phyloP scores from a whole-genome alignment of 2,797 vertebrate species.

The Macroramphosus scolopax region DNA sequence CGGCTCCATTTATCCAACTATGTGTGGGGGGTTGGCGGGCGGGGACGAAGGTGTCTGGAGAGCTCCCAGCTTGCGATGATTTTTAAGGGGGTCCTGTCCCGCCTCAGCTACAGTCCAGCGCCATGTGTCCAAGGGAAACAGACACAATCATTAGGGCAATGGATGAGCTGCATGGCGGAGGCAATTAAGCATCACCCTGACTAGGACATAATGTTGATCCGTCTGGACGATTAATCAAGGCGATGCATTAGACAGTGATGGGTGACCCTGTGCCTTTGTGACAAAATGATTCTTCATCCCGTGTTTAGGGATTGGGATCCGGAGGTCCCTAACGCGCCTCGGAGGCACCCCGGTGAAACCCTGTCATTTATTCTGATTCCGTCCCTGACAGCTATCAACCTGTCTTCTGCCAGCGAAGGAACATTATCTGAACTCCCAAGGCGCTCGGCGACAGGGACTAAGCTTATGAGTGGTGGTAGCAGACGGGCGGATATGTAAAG shows the following conservation, averaged over 20 bases:
- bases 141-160: conserved; percentile 95
- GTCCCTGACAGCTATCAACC: conserved; percentile 96
- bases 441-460: conserved; percentile 86
- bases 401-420: conserved; percentile 94
- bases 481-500: conserved; percentile 91
- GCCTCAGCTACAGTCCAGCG: conserved; percentile 58
- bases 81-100: conserved; percentile 55
- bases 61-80: conserved; percentile 53
- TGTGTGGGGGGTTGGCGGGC: conserved; percentile 79
- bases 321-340: conserved; percentile 95
- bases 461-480: conserved; percentile 91
- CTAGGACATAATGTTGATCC: conserved; percentile 99
- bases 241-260: conserved; percentile 99
- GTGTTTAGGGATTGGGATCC: conserved; percentile 87
- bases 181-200: conserved; percentile 96
- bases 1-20: conserved; percentile 80
- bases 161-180: conserved; percentile 86
- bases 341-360: conserved; percentile 94
- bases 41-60: conserved; percentile 73
- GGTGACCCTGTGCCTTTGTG: conserved; percentile 93
- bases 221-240: conserved; percentile 98
- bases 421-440: conserved; percentile 98
- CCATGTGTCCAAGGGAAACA: conserved; percentile 87
- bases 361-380: conserved; percentile 96
- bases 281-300: conserved; percentile 99